Base-by-base conservation (phyloP, 2,113 vertebrate species). In the Conger conger region DNA sequence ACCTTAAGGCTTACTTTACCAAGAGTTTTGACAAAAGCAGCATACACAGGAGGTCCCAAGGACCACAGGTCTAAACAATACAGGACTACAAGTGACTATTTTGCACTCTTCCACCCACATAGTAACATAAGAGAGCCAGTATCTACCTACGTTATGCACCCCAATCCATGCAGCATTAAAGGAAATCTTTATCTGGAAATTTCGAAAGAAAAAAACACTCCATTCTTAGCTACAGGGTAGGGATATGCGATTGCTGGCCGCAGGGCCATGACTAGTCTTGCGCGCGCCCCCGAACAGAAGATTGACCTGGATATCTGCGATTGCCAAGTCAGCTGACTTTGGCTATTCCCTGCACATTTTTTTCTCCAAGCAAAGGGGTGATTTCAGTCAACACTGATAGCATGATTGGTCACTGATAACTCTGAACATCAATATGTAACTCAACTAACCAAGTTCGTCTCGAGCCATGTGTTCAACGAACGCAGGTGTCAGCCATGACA, bases 401-500 rank as follows among this genome's bases (percentile, higher is more conserved):
- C 4, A 7, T 63, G 23, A 63, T 27, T 27, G 57, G 20, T 3
- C 27, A n/a, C n/a, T n/a, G n/a, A n/a, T n/a, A n/a, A 73, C 27
- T 73, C 27, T 33, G 27, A 73, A 33, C 27, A 73, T 33, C 23
- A n/a, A 23, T 23, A 73, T 33, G n/a, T 33, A 73, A 73, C n/a
- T 73, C 3, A 23, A 68, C 20, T 30, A 11, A 73, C 9, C 9
- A 50, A 50, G 27, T 73, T 27, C 3, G 3, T 3, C 68, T 30
- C 68, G 27, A 8, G 27, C 68, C 68, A 73, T 73, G 68, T 73
- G 68, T 73, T 13, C 68, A 11, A 13, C 1, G 68, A 73, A 73
- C 27, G 68, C n/a, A 73, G n/a, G 27, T 73, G n/a, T 73, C 68
- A 30, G 68, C 68, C 68, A 73, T 73, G n/a, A 73, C 68, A 63